Evolutionary conservation across 2,113 vertebrate genomes (phyloP), one percentile per base, ranked within the genome.

Genomic region (Loxodonta africana): DNA sequence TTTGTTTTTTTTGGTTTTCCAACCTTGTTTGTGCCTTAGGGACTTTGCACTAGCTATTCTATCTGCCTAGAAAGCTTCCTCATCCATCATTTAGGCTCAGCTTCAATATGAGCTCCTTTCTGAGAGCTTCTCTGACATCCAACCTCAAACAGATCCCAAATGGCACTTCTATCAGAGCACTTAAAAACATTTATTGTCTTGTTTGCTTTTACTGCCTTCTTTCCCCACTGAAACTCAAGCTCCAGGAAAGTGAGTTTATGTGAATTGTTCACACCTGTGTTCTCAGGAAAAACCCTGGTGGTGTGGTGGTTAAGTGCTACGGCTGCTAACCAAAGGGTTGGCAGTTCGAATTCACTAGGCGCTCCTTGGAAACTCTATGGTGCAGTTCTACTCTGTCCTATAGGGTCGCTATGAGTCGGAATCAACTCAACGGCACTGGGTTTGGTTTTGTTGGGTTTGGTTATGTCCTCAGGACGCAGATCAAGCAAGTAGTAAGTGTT

Each of bases 191-290:
- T 69, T 81, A 60, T 78, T 62, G 87, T 46, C 57, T 77, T 63
- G 6, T 60, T 28, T 80, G 60, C 90, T 23, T 85, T 5, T 60
- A 62, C 60, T 71, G 6, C 62, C 71, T 92, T 76, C 53, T 89
- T 76, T 63, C 53, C 37, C 87, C 46, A 28, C 48, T 69, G 92
- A 97, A 85, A 82, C 17, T 57, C 33, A 96, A 95, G 37, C 53
- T 85, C 28, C 25, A 69, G 44, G 8, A 48, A 80, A 30, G 28
- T 51, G 14, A 71, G 44, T 57, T 62, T 85, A 41, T 5, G 30
- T 76, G 14, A 95, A 69, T 33, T 93, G 51, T 71, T 93, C 51
- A 63, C 17, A 60, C 53, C 67, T 86, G 26, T 78, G 21, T 41
- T 53, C 80, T 78, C 15, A 73, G 62, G 48, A 84, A 37, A 37